Evolutionary conservation across 1,140 invertebrate species (phyloP), one percentile per base, ranked within the genome.

Genomic region (Marisa cornuarietis): DNA sequence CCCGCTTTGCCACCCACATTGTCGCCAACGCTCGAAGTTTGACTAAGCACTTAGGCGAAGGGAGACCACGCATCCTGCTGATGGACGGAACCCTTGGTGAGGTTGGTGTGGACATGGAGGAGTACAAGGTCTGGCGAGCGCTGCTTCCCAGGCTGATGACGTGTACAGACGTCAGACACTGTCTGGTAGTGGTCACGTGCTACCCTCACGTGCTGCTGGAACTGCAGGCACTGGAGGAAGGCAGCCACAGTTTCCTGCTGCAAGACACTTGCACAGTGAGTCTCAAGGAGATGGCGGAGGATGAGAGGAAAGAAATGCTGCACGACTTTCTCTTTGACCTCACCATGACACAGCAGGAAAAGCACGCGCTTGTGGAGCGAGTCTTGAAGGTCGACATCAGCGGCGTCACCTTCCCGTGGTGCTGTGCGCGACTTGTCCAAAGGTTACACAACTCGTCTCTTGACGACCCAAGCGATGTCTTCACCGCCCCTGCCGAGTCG

Each of bases 201-300:
- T 77, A 77, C n/a, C 75, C 75, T 13, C 75, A 77, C 65, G 51
- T 77, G 42, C 75, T 77, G 75, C 65, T 42, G 9, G 75, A 77
- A 22, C 63, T 77, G 42, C 54, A 42, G 63, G n/a, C 16, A 51
- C 42, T 77, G 63, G 75, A 77, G 54, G 62, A 16, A 9, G 63
- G 51, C 6, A 52, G 26, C 14, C 13, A 24, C n/a, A 69, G 75
- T 69, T 65, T 65, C 52, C 49, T 77, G 75, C 20, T 54, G 18
- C 49, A 77, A 9, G 31, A 52, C 8, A 26, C 14, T 49, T 63
- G 51, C 16, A 65, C 54, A 20, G 51, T 69, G n/a, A 42, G 22
- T 7, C 20, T 77, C n/a, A 77, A 42, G 49, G 54, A 73, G 18
- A 65, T 77, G 49, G 9, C 16, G 10, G 49, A 69, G 20, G 63